phyloP scores from a whole-genome alignment of 2,888 invertebrate species.

The Cheilosia soror region DNA sequence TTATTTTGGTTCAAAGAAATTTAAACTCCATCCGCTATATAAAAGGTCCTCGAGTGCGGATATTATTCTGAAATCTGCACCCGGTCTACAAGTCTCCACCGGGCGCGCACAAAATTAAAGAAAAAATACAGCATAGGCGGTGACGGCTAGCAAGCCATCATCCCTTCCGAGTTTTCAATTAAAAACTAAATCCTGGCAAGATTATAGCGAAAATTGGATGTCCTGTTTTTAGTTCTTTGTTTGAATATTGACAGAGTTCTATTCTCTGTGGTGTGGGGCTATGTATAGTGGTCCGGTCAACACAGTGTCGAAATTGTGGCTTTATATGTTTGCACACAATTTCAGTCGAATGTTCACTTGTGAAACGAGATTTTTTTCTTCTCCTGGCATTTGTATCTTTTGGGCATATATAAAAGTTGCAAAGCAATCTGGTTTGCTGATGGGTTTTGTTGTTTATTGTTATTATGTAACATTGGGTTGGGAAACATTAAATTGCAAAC shows the following conservation, averaged over 20 bases:
- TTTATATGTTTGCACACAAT: slow-evolving; percentile 33
- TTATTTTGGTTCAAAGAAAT: neutral
- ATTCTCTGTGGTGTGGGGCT: neutral
- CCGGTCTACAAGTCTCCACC: neutral
- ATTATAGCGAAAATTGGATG: slow-evolving; percentile 34
- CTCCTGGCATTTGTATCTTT: neutral
- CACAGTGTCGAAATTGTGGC: slow-evolving; percentile 39
- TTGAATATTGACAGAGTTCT: neutral
- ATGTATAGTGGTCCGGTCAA: neutral
- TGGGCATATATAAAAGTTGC: slow-evolving; percentile 13
- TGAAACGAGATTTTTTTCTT: neutral
- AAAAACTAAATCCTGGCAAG: slow-evolving; percentile 31
- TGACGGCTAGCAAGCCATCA: neutral
- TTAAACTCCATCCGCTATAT: neutral
- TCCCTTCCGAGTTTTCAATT: slow-evolving; percentile 15
- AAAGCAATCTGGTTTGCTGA: slow-evolving; percentile 15
- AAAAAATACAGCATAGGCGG: neutral
- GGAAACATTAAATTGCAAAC: slow-evolving; percentile 26
- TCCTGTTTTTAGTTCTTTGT: neutral
- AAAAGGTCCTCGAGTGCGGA: slow-evolving; percentile 4
- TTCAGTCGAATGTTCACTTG: neutral
- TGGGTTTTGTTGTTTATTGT: slow-evolving; percentile 2
- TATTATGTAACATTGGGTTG: slow-evolving; percentile 18
- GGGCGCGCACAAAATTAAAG: too few relatives aligned
- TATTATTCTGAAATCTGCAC: neutral